Base-by-base conservation (phyloP, 2,113 vertebrate species). In the Spilogale gracilis region DNA sequence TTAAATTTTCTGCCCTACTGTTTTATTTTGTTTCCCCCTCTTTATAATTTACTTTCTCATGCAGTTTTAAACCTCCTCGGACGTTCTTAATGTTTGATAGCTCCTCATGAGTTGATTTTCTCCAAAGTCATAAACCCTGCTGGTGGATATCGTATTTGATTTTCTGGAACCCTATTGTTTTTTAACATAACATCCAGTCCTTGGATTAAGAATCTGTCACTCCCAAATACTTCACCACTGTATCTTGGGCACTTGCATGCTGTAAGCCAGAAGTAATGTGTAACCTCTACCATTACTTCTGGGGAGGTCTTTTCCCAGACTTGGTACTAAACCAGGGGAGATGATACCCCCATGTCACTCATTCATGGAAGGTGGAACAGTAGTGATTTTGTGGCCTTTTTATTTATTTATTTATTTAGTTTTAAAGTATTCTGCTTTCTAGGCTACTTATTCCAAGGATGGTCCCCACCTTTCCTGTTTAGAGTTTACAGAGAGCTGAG, bases 151-250 rank as follows among this genome's bases (percentile, higher is more conserved):
- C 27, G 4, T 93, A 63, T 96, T 74, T 96, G 61, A 83, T 83
- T 89, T 97, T 91, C 81, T 94, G 92, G 58, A 98, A 87, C 48
- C n/a, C 92, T 92, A 30, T 76, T 94, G 83, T 50, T 90, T 30
- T 61, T 92, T 97, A 86, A 83, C 61, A 84, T 94, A 91, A 76
- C 74, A 95, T 95, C 32, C 61, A 89, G 27, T 80, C 54, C 38
- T 95, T 92, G 61, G 32, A 50, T 94, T 63, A 96, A 71, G 14
- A 80, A 76, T 95, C 27, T 95, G 92, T 89, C 45, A 60, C 95
- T 93, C 56, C 63, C 67, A 93, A 92, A 80, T 84, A 58, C 21
- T 38, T 83, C 74, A 65, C 61, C 54, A 54, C 67, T 93, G 81
- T 74, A 14, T 73, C 82, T 87, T 93, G 56, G 32, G 71, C 45